Percentiles rank a stretch among this genome's conserved stretches.
phyloP scores from a whole-genome alignment of 2,113 vertebrate species.

The Zosterops japonicus region DNA sequence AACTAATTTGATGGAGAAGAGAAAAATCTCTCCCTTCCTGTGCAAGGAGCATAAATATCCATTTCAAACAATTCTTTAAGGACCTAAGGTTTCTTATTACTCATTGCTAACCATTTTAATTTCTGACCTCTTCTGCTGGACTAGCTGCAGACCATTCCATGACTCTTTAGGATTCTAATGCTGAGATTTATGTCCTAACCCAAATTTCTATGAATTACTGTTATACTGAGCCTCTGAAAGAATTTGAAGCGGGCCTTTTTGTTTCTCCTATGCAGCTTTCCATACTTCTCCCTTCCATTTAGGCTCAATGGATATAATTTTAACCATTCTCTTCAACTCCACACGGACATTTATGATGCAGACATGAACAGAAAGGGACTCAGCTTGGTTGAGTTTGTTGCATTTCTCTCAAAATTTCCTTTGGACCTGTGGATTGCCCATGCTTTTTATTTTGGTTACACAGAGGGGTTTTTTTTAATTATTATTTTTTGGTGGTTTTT shows the following conservation, averaged over 20 bases:
- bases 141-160: slow-evolving; percentile 61
- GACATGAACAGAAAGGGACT: neutral
- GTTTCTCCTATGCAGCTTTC: neutral
- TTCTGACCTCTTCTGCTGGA: slow-evolving; percentile 74
- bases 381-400: neutral
- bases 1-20: slow-evolving; percentile 5
- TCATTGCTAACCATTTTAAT: slow-evolving; percentile 68
- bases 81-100: slow-evolving; percentile 58
- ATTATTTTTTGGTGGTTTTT: too few species aligned
- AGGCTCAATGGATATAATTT: neutral
- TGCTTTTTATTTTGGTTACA: neutral
- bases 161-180: slow-evolving; percentile 69
- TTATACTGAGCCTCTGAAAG: neutral
- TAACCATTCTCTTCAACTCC: neutral
- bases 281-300: neutral
- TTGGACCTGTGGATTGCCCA: neutral
- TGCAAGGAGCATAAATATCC: slow-evolving; percentile 33
- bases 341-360: neutral
- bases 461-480: too few species aligned
- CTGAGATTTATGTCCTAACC: slow-evolving; percentile 56
- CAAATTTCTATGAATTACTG: slow-evolving; percentile 49
- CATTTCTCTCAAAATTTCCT: neutral
- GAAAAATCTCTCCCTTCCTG: neutral
- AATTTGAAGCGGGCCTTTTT: neutral
- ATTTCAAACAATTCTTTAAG: slow-evolving; percentile 51